phyloP scores from a whole-genome alignment of 1,140 invertebrate species.

The Drosophila biarmipes region DNA sequence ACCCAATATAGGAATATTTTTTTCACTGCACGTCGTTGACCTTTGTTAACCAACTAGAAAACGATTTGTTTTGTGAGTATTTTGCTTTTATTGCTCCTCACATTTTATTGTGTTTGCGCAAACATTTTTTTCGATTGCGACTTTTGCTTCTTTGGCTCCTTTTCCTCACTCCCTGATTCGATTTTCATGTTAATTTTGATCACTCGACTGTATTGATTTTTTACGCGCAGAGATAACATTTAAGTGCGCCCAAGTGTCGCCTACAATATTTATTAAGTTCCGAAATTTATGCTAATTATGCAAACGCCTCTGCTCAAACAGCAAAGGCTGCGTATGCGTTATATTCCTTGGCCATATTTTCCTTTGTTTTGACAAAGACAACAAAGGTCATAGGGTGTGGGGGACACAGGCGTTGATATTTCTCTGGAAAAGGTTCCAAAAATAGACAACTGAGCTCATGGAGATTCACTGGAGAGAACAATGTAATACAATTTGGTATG shows the following conservation, averaged over 20 bases:
- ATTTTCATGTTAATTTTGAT: conserved; percentile 78
- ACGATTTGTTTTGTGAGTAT: conserved; percentile 26
- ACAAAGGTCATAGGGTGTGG: conserved; percentile 31
- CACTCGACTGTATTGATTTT: conserved; percentile 58
- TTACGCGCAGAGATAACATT: conserved; percentile 39
- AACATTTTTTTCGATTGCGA: conserved; percentile 67
- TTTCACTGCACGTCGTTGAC: conserved; percentile 17
- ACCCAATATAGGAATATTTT: neutral
- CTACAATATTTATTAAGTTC: conserved; percentile 68
- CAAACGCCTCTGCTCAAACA: conserved; percentile 47
- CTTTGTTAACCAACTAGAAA: conserved; percentile 14
- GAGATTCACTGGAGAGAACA: conserved; percentile 5
- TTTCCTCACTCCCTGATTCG: conserved; percentile 68
- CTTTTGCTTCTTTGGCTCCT: conserved; percentile 20
- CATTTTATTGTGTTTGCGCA: conserved; percentile 39
- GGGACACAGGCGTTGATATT: conserved; percentile 18
- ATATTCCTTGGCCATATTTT: conserved; percentile 52
- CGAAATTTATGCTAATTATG: conserved; percentile 77
- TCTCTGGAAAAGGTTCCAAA: conserved; percentile 17
- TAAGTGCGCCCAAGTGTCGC: conserved; percentile 57
- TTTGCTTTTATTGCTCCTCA: neutral
- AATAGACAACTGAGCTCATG: conserved; percentile 47
- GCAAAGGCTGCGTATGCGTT: conserved; percentile 62
- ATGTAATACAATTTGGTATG: neutral
- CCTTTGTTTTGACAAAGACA: conserved; percentile 57